Evolutionary conservation across 2,888 invertebrate genomes (phyloP), one percentile per base, ranked within the genome.

Genomic region (Ophion obscuratus): DNA sequence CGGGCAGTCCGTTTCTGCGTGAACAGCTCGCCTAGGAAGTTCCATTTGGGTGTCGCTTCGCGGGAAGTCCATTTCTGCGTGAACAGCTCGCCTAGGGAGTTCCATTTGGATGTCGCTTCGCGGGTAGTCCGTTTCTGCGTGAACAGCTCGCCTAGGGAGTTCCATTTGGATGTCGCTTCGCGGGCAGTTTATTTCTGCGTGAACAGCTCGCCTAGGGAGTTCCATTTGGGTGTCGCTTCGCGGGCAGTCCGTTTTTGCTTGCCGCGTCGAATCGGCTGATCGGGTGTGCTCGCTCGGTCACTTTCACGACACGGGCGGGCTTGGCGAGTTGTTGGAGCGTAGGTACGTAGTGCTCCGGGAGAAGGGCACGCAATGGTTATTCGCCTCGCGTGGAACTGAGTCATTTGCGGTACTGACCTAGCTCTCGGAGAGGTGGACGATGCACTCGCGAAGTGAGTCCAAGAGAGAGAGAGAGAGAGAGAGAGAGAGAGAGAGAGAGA

Each of bases 351-450:
- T 59, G n/a, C 20, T 47, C 1, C 31, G 53, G 36, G 71, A 66
- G 59, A 57, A 47, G 70, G 81, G 36, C 74, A 71, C 68, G 70
- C 75, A 66, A 84, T 67, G 81, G 81, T 81, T 81, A 84, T 86
- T 84, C 81, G 81, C 75, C 57, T 75, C 87, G 89, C 89, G 90
- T 90, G 90, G 89, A 91, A 91, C 90, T 90, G 89, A 92, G 89
- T 90, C 90, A 89, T 91, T 91, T 91, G 90, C 91, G 92, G 92
- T 91, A 91, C 92, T 91, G 92, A 92, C 90, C 92, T 92, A 92
- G 90, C 91, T 91, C 62, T 40, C 64, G 68, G 64, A 57, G 20
- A 47, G 57, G 20, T 10, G 57, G 31, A 57, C 20, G 68, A 62
- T 31, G 40, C 68, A 76, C 20, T 47, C 44, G 68, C 73, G 80